These are phyloP conservation scores for Pandemis heparana DNA, from an alignment of 2,888 invertebrate species.

Conservation along the genomic window DNA sequence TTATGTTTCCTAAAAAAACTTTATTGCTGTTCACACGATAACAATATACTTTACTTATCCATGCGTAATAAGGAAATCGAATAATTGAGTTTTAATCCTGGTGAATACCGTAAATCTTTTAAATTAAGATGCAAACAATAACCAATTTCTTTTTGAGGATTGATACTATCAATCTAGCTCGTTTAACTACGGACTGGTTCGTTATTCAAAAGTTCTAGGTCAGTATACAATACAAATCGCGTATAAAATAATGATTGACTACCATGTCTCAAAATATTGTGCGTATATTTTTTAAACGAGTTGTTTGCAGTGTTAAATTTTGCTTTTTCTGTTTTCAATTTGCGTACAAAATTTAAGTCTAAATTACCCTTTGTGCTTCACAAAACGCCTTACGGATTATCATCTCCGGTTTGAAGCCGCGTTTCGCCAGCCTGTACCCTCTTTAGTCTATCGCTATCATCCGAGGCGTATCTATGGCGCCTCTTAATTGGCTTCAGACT, in stretches of 20 bases:
- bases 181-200: not conserved
- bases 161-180: not conserved
- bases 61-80: not conserved
- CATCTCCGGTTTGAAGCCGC: constrained; percentile 51
- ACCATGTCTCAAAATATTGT: not conserved
- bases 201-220: constrained; percentile 14
- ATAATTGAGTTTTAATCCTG: not conserved
- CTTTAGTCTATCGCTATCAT: constrained; percentile 57
- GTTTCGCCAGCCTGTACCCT: constrained; percentile 53
- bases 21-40: not conserved
- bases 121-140: not conserved
- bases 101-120: too few relatives aligned
- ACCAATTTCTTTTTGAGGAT: not conserved
- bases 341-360: not conserved
- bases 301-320: not conserved
- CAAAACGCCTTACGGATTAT: constrained; percentile 47
- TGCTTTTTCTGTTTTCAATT: not conserved
- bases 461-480: constrained; percentile 81
- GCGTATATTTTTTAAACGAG: too few relatives aligned
- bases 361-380: not conserved
- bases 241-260: not conserved
- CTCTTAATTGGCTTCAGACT: constrained; percentile 81
- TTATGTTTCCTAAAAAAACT: not conserved
- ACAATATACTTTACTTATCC: not conserved
- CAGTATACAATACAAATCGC: constrained; percentile 8